phyloP scores from a whole-genome alignment of 2,888 invertebrate species.

The Apamea sordens region DNA sequence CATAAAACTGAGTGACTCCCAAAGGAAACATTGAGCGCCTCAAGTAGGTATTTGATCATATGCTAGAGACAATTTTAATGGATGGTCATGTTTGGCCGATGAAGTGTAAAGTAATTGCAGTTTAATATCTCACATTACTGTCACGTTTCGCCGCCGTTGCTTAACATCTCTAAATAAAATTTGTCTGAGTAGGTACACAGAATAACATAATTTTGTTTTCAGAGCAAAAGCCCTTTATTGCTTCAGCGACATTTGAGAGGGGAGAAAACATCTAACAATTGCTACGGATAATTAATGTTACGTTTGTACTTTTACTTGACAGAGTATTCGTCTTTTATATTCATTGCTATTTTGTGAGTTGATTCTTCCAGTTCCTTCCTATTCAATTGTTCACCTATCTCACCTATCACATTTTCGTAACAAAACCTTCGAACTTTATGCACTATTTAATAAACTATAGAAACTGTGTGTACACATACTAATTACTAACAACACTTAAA shows the following conservation, averaged over 20 bases:
- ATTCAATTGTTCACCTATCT: neutral
- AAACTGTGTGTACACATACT: neutral
- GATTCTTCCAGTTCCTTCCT: neutral
- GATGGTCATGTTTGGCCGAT: neutral
- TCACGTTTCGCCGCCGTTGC: neutral
- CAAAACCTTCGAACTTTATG: neutral
- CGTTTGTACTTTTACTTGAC: conserved; percentile 2
- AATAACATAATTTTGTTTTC: conserved; percentile 1
- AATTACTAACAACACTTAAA: neutral
- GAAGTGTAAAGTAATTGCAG: conserved; percentile 26
- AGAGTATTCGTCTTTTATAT: neutral
- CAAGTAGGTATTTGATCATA: conserved; percentile 2
- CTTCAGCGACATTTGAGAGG: neutral
- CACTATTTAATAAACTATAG: neutral
- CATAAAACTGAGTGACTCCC: conserved; percentile 27
- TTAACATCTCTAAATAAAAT: conserved; percentile 12
- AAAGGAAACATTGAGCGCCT: conserved; percentile 9
- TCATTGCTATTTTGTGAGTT: neutral
- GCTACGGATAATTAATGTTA: conserved; percentile 12
- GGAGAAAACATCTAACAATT: neutral
- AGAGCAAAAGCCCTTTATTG: conserved; percentile 3
- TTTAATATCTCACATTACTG: conserved; percentile 3
- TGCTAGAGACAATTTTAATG: conserved; percentile 5
- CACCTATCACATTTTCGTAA: neutral
- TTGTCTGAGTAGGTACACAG: neutral